Conservation (phyloP, 2,888 invertebrate genomes). For the Pollenia amentaria region DNA sequence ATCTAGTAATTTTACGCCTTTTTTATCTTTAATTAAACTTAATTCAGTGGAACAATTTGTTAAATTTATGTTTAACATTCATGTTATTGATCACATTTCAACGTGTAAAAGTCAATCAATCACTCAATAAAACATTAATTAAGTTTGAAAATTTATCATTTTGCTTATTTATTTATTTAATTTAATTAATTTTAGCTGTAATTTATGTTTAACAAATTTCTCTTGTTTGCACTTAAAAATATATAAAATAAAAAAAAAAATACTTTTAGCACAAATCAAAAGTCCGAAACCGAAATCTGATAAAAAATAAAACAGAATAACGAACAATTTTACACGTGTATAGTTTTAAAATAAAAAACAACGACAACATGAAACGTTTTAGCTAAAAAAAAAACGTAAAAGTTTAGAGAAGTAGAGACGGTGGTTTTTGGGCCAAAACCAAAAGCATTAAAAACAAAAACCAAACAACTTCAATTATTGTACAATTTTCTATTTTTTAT, state of each 20-base stretch:
- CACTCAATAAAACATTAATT: slow-evolving; percentile 10
- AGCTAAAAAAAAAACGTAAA: slow-evolving; percentile 11
- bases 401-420: not conserved
- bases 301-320: slow-evolving; percentile 9
- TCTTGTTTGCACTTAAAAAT: slow-evolving; percentile 25
- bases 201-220: slow-evolving; percentile 50
- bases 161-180: slow-evolving; percentile 9
- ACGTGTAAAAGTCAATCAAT: slow-evolving; percentile 20
- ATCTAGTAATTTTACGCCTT: too few species aligned
- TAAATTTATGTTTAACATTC: not conserved
- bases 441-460: slow-evolving; percentile 18
- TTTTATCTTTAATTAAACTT: not conserved
- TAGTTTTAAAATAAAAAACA: slow-evolving; percentile 6
- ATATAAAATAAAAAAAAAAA: slow-evolving; percentile 7
- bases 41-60: not conserved
- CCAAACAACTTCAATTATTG: slow-evolving; percentile 37
- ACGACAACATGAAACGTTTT: slow-evolving; percentile 30
- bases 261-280: not conserved
- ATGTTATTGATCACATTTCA: not conserved
- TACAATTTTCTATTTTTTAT: slow-evolving; percentile 3
- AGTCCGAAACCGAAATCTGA: slow-evolving; percentile 15
- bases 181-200: not conserved
- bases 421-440: slow-evolving; percentile 8
- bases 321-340: slow-evolving; percentile 55
- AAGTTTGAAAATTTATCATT: slow-evolving; percentile 37